These are phyloP conservation scores for Coelopa frigida DNA, from an alignment of 1,140 invertebrate genomes.

Conservation along the genomic window DNA sequence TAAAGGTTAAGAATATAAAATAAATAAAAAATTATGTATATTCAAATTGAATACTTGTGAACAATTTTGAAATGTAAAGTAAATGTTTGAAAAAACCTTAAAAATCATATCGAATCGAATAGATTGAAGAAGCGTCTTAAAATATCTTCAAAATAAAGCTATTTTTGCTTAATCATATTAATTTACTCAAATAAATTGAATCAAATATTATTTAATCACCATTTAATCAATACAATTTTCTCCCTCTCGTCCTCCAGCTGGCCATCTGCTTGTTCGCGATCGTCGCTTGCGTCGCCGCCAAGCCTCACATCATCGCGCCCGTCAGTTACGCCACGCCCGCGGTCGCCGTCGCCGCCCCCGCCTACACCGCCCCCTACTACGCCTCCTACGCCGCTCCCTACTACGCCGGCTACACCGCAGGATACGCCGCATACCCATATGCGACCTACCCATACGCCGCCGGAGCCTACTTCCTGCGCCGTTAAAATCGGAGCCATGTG, in stretches of 20 bases:
- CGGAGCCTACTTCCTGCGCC: slow-evolving; percentile 32
- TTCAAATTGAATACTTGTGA: too few relatives aligned
- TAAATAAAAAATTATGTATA: too few relatives aligned
- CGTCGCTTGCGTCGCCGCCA: slow-evolving; percentile 38
- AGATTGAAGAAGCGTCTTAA: not conserved
- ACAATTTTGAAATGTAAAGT: not conserved
- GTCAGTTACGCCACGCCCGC: slow-evolving; percentile 23
- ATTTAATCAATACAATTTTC: slow-evolving; percentile 1
- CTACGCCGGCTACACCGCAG: slow-evolving; percentile 24
- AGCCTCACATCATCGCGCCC: slow-evolving; percentile 27
- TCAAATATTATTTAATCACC: slow-evolving; percentile 18
- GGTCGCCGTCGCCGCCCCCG: slow-evolving; percentile 40
- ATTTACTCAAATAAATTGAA: slow-evolving; percentile 18
- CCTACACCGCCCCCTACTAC: slow-evolving; percentile 41
- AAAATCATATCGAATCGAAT: not conserved
- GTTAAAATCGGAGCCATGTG: too few relatives aligned
- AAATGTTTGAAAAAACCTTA: not conserved
- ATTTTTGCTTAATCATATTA: not conserved
- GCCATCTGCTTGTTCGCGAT: slow-evolving; percentile 40
- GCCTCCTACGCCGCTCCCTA: slow-evolving; percentile 19
- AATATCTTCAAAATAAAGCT: not conserved
- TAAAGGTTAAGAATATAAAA: too few relatives aligned
- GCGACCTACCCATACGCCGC: slow-evolving; percentile 24
- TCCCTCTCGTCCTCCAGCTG: slow-evolving; percentile 17
- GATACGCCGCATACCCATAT: slow-evolving; percentile 31